Conservation (phyloP, 2,797 vertebrate genomes). For the Champsocephalus esox region DNA sequence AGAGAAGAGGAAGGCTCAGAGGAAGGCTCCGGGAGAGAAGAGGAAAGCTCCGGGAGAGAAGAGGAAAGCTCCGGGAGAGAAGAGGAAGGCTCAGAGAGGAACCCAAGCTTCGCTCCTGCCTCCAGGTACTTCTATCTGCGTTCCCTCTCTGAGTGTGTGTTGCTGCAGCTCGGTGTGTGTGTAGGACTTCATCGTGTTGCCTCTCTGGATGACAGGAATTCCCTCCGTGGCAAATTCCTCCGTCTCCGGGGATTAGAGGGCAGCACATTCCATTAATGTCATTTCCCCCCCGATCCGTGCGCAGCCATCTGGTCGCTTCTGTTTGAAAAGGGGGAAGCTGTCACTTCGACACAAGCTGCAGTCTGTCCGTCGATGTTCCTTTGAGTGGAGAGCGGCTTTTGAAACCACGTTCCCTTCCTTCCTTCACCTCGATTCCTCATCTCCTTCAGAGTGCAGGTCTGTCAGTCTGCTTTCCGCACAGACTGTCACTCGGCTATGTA, state of each 20-base stretch:
- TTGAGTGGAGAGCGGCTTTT: background rate
- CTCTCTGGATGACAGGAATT: constrained; percentile 81
- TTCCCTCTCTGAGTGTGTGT: constrained; percentile 42
- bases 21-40: no score
- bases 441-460: constrained; percentile 42
- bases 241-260: constrained; percentile 78
- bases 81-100: no score
- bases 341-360: constrained; percentile 14
- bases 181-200: constrained; percentile 72
- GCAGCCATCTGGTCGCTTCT: constrained; percentile 61
- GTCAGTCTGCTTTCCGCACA: constrained; percentile 72
- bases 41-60: no score
- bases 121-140: constrained; percentile 27
- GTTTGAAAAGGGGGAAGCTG: background rate
- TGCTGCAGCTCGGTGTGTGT: constrained; percentile 31
- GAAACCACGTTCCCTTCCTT: background rate
- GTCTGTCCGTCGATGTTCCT: background rate
- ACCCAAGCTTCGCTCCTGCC: constrained; percentile 66
- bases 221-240: constrained; percentile 83
- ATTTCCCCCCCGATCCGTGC: constrained; percentile 53
- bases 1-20: no score
- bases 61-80: no score
- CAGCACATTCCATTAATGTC: constrained; percentile 81
- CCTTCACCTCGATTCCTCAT: no score
- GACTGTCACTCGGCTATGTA: constrained; percentile 80